Base-by-base conservation (phyloP, 2,888 invertebrate species). In the Teinopalpus imperialis region DNA sequence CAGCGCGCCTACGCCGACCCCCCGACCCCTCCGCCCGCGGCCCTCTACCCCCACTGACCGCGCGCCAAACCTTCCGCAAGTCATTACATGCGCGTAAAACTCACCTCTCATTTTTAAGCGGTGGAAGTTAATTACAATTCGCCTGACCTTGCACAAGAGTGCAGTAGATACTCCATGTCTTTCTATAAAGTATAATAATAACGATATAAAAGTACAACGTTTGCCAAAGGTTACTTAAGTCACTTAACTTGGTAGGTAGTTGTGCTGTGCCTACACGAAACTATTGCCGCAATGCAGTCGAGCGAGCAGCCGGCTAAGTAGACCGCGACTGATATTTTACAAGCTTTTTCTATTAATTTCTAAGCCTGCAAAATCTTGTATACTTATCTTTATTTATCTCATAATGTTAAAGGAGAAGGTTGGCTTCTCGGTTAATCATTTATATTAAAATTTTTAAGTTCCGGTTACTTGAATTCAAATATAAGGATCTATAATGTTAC, bases 1-100 rank as follows among this genome's bases (percentile, higher is more conserved):
- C 87, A 87, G 81, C 83, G 77, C 81, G 72, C 81, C 81, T 76
- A 81, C 82, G 67, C 66, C 64, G 52, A 62, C 56, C 68, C 69
- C 68, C 65, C 67, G 63, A 68, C 56, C 53, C 56, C 50, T 48
- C 49, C 45, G 41, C 61, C 59, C 70, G 56, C 60, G 62, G 51
- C 56, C 43, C 52, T 59, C 62, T 49, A 43, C 42, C 48, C 21
- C 43, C 34, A 40, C 50, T 57, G 58, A 54, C 54, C 62, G 54
- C 51, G 31, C 53, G 61, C 61, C 61, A 70, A 87, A 82, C 86
- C 83, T 87, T 86, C 81, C 81, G 80, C 74, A 69, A 74, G 57
- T 61, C 63, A 43, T 24, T 41, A 16, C 14, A 12, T 31, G 27
- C 27, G 20, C 14, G 3, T 24, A 14, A 39, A 31, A 39, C 29